phyloP scores from a whole-genome alignment of 2,113 vertebrate genomes.

The Oncorhynchus gorbuscha region DNA sequence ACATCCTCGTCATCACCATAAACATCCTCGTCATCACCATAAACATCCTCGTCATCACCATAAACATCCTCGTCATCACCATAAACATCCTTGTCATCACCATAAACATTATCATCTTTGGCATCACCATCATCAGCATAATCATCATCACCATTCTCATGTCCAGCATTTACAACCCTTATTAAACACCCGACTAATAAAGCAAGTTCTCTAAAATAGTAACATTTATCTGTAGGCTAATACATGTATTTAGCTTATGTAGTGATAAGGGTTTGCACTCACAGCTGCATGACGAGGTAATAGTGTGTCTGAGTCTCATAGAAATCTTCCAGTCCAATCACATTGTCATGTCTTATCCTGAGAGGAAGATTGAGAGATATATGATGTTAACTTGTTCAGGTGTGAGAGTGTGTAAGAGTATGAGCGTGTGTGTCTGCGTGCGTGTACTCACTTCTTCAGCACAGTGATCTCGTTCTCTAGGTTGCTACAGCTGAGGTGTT shows the following conservation, averaged over 20 bases:
- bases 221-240: background rate
- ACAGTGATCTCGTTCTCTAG: conserved; percentile 93
- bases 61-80: too few relatives aligned
- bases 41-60: background rate
- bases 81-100: too few relatives aligned
- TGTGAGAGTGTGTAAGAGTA: conserved; percentile 2
- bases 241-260: too few relatives aligned
- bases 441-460: conserved; percentile 80
- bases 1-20: background rate
- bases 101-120: too few relatives aligned
- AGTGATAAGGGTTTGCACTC: conserved; percentile 65
- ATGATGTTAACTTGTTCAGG: background rate
- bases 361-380: background rate
- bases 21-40: background rate
- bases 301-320: conserved; percentile 92
- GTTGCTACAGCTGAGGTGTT: conserved; percentile 82
- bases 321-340: conserved; percentile 91
- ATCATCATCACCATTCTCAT: too few relatives aligned
- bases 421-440: background rate
- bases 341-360: conserved; percentile 95
- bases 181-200: too few relatives aligned
- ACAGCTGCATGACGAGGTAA: conserved; percentile 97
- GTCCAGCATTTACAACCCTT: background rate
- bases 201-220: background rate
- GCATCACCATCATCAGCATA: too few relatives aligned